Conservation (phyloP, 2,113 vertebrate genomes). For the Mobula hypostoma region DNA sequence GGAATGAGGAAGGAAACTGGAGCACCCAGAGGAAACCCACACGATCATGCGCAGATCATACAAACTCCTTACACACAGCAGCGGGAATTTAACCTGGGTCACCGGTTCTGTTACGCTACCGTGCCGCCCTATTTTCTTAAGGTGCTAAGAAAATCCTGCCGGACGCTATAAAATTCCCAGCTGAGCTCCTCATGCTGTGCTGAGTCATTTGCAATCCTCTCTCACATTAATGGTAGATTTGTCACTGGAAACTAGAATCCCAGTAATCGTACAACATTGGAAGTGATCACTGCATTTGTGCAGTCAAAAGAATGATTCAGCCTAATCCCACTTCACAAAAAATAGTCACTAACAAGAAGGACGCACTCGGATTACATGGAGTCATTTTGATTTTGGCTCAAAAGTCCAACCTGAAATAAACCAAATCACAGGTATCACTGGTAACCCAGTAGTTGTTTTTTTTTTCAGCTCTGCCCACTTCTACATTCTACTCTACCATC, state of each 20-base stretch:
- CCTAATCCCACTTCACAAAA: no score
- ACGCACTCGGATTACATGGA: background rate
- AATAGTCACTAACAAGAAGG: background rate
- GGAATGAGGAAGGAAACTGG: no score
- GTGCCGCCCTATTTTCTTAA: background rate
- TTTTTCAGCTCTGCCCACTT: background rate
- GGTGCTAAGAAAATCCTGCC: background rate
- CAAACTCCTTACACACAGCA: no score
- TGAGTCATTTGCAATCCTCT: background rate
- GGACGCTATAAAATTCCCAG: background rate
- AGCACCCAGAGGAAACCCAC: no score
- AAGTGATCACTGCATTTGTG: no score
- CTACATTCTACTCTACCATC: no score
- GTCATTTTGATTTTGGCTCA: background rate
- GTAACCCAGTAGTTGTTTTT: background rate
- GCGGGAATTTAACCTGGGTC: no score
- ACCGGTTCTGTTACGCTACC: no score
- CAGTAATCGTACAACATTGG: no score
- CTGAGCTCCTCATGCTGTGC: background rate
- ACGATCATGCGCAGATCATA: no score
- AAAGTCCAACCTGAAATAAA: background rate
- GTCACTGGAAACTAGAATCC: no score
- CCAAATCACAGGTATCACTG: background rate
- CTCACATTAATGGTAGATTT: background rate
- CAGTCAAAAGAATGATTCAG: no score